These are phyloP conservation scores for Cheilosia impressa DNA, from an alignment of 2,888 invertebrate genomes.

Conservation along the genomic window DNA sequence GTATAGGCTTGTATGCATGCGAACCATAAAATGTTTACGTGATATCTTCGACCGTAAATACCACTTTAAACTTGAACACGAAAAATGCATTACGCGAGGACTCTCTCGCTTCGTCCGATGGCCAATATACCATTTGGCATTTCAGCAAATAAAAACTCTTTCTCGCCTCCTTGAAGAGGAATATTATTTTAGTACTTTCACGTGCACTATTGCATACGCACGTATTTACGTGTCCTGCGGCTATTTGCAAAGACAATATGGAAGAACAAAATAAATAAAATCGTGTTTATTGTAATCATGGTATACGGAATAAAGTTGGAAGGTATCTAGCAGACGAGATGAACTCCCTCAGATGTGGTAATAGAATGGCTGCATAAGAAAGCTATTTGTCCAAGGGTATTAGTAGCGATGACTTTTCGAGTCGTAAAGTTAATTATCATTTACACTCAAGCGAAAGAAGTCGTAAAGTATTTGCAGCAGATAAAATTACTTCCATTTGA, in stretches of 20 bases:
- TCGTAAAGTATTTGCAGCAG: neutral
- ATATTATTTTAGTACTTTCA: constrained; percentile 63
- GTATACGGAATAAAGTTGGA: neutral
- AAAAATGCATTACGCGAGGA: constrained; percentile 69
- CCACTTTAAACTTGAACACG: constrained; percentile 71
- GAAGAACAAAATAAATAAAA: constrained; percentile 42
- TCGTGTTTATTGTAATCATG: constrained; percentile 34
- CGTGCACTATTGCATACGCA: constrained; percentile 64
- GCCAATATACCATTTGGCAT: constrained; percentile 56
- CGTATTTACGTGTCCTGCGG: constrained; percentile 28
- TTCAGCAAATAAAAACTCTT: constrained; percentile 40
- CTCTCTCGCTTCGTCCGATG: constrained; percentile 42
- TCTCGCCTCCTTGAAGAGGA: constrained; percentile 7
- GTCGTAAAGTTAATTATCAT: constrained; percentile 40
- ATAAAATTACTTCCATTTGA: neutral
- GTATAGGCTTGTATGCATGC: constrained; percentile 63
- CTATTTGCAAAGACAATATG: constrained; percentile 41
- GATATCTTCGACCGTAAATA: constrained; percentile 72
- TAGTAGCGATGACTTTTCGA: constrained; percentile 12
- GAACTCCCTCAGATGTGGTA: neutral
- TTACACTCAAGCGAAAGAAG: constrained; percentile 4
- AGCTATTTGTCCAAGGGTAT: neutral
- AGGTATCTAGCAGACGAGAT: neutral
- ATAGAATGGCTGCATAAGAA: constrained; percentile 3
- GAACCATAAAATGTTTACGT: constrained; percentile 73